A percentile compares a stretch with the other conserved stretches of the same genome.
Evolutionary conservation across 2,797 vertebrate genomes (phyloP).

Genomic region (Hirundo rustica): DNA sequence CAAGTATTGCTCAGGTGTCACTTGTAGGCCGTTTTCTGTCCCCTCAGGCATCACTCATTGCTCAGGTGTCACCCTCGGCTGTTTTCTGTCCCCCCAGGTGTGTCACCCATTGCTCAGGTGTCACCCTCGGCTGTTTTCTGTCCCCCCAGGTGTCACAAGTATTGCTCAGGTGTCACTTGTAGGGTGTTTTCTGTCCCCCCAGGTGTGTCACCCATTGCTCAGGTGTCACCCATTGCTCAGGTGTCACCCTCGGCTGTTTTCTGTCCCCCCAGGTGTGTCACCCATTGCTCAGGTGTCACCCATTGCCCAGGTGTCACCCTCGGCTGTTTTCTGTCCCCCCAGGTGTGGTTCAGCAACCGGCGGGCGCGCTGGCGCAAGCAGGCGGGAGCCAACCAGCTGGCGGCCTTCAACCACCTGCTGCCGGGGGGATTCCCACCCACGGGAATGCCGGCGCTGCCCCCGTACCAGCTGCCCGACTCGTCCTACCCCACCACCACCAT

Average conservation of each 20-base stretch:
- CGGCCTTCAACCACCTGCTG: slow-evolving; percentile 95
- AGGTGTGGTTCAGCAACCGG: slow-evolving; percentile 99
- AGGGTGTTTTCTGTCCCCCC: not conserved
- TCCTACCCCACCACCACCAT: slow-evolving; percentile 88
- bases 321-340: not conserved
- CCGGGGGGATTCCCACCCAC: slow-evolving; percentile 94
- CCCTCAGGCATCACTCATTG: too few species aligned
- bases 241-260: not conserved
- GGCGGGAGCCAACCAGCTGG: slow-evolving; percentile 95
- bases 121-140: too few species aligned
- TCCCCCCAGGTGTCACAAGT: not conserved
- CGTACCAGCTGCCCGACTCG: slow-evolving; percentile 93
- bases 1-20: too few species aligned
- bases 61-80: too few species aligned
- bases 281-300: not conserved
- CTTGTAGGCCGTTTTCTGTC: too few species aligned
- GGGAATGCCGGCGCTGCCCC: slow-evolving; percentile 92
- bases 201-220: too few species aligned
- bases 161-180: not conserved
- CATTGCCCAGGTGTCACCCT: not conserved
- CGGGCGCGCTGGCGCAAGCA: slow-evolving; percentile 97
- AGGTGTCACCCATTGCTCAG: not conserved
- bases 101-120: slow-evolving; percentile 75
- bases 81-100: slow-evolving; percentile 86
- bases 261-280: slow-evolving; percentile 81